Percentiles rank a stretch among this genome's conserved stretches.
These are phyloP conservation scores for Caenorhabditis sp. DNA, from an alignment of 2,888 invertebrate species.

Conservation along the genomic window DNA sequence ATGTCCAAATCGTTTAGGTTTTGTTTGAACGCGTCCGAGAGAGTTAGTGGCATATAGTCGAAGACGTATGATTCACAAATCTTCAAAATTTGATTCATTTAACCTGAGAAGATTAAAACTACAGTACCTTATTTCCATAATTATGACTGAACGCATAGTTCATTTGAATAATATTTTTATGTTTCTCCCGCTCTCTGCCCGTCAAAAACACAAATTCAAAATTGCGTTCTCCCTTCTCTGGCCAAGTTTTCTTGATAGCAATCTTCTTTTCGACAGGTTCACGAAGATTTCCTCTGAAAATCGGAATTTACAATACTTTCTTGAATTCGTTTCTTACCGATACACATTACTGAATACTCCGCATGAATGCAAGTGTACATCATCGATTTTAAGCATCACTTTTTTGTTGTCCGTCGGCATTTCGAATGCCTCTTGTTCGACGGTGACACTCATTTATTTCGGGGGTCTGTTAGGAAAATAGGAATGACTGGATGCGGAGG, in stretches of 20 bases:
- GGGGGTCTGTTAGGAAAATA: too few relatives aligned
- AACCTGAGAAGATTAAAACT: too few relatives aligned
- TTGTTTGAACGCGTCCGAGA: conserved; percentile 28
- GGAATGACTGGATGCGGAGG: too few relatives aligned
- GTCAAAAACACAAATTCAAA: conserved; percentile 46
- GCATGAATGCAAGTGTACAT: conserved; percentile 44
- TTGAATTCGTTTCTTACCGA: conserved; percentile 4
- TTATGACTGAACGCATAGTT: conserved; percentile 49
- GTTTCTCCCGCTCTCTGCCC: conserved; percentile 42
- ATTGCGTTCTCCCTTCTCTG: conserved; percentile 38
- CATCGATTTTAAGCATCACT: conserved; percentile 45
- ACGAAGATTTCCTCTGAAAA: conserved; percentile 33
- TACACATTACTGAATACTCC: conserved; percentile 53
- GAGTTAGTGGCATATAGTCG: conserved; percentile 50
- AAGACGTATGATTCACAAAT: conserved; percentile 52
- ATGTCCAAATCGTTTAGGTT: conserved; percentile 45
- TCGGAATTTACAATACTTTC: not conserved
- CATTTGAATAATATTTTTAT: conserved; percentile 54
- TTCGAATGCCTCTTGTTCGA: conserved; percentile 43
- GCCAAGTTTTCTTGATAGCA: conserved; percentile 63
- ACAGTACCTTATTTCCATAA: conserved; percentile 22
- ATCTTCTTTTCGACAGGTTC: conserved; percentile 45
- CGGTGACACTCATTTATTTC: conserved; percentile 31
- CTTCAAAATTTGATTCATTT: too few relatives aligned
- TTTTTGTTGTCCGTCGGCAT: conserved; percentile 46